These are phyloP conservation scores for Pseudopipra pipra DNA, from an alignment of 2,113 vertebrate genomes.

Conservation along the genomic window DNA sequence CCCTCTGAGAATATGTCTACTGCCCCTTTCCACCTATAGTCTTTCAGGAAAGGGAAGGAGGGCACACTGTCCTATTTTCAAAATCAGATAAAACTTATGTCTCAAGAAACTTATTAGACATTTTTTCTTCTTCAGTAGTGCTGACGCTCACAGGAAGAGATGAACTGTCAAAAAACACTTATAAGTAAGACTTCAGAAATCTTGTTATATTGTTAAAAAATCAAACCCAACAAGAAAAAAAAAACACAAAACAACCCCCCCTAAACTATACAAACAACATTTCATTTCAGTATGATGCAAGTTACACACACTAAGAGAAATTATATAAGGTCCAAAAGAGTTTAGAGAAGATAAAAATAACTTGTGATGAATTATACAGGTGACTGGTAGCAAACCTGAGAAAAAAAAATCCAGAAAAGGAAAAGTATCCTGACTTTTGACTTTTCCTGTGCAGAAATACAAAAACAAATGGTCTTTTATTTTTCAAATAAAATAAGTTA, in stretches of 20 bases:
- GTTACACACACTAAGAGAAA: background rate
- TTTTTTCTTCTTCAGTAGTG: background rate
- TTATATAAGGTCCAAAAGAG: background rate
- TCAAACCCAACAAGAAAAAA: background rate
- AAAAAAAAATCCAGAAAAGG: background rate
- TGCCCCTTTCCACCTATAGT: background rate
- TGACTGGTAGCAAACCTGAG: background rate
- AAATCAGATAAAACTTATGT: background rate
- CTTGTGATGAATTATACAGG: background rate
- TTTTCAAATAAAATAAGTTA: background rate
- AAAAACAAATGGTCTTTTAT: background rate
- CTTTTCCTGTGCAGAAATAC: background rate
- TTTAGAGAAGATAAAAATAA: background rate
- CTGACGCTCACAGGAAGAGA: background rate
- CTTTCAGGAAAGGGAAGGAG: background rate
- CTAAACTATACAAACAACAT: background rate
- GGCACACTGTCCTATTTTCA: background rate
- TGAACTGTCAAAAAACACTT: background rate
- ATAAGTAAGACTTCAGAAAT: background rate
- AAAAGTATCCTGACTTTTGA: background rate
- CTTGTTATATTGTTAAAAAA: background rate
- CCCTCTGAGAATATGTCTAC: background rate
- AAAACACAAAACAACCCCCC: background rate
- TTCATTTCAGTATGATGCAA: background rate
- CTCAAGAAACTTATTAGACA: background rate